These are phyloP conservation scores for Nesogale talazaci DNA, from an alignment of 2,113 vertebrate genomes.

Conservation along the genomic window DNA sequence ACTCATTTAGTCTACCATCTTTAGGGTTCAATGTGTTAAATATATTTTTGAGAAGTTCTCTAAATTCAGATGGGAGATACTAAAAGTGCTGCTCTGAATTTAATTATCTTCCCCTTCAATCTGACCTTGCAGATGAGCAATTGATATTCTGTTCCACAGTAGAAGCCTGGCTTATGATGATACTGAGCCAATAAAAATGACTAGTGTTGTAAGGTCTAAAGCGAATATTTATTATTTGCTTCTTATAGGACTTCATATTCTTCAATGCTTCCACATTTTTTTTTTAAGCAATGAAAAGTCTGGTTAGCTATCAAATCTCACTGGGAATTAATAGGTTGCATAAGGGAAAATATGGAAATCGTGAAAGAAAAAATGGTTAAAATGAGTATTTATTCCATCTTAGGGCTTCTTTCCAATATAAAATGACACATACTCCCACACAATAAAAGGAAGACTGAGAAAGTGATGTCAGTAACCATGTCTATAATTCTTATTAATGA, in stretches of 20 bases:
- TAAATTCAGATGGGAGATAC: no score
- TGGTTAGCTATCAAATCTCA: not conserved
- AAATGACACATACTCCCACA: not conserved
- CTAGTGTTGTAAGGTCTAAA: not conserved
- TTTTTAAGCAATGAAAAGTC: not conserved
- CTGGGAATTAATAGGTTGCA: not conserved
- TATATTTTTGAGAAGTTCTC: no score
- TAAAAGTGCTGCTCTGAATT: no score
- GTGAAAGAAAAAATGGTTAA: not conserved
- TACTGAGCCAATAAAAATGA: no score
- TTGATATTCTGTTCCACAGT: no score
- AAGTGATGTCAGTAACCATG: not conserved
- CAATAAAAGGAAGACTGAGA: not conserved
- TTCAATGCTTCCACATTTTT: not conserved
- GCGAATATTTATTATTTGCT: not conserved
- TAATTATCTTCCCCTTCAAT: no score
- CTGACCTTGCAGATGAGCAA: no score
- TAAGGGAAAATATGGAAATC: not conserved
- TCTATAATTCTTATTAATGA: not conserved
- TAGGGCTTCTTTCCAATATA: slow-evolving; percentile 19
- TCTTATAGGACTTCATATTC: not conserved
- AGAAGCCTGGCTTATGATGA: no score
- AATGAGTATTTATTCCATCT: slow-evolving; percentile 4
- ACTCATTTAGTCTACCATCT: no score
- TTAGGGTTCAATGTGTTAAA: no score